phyloP scores from a whole-genome alignment of 2,888 invertebrate genomes.

The Hyposoter dolosus region DNA sequence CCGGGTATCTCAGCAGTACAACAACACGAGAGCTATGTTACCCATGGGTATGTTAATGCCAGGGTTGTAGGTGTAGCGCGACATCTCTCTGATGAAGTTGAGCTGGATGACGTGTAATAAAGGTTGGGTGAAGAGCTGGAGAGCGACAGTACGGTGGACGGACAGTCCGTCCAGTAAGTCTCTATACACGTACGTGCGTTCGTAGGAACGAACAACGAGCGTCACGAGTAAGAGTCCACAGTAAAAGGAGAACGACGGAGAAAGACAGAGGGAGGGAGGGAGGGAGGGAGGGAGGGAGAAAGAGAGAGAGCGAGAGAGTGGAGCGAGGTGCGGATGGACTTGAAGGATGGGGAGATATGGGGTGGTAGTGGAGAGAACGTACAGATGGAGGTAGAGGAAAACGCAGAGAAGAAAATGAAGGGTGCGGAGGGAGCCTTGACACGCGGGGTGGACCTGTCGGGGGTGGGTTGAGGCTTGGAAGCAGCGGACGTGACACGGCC shows the following conservation, averaged over 20 bases:
- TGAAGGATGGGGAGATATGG: conserved; percentile 65
- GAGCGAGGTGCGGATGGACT: conserved; percentile 61
- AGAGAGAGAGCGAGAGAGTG: conserved; percentile 59
- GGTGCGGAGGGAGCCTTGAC: conserved; percentile 76
- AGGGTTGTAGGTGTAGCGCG: conserved; percentile 75
- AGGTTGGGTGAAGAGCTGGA: conserved; percentile 78
- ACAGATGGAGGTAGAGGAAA: conserved; percentile 60
- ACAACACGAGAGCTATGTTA: conserved; percentile 60
- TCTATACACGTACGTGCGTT: conserved; percentile 17
- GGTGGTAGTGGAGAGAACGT: conserved; percentile 57
- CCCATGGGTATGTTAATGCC: conserved; percentile 79
- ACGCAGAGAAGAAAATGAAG: conserved; percentile 71
- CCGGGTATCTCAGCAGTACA: conserved; percentile 13
- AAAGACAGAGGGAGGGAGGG: conserved; percentile 29
- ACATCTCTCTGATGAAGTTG: conserved; percentile 83
- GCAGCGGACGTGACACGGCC: conserved; percentile 84
- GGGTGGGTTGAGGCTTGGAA: conserved; percentile 80
- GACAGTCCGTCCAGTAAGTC: conserved; percentile 69
- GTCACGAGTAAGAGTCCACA: conserved; percentile 49
- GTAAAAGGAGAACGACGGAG: conserved; percentile 63
- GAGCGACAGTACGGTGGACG: conserved; percentile 70
- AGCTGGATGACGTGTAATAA: conserved; percentile 83
- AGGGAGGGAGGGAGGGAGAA: conserved; percentile 56
- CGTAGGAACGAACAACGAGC: conserved; percentile 60
- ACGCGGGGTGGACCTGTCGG: conserved; percentile 80